Evolutionary conservation across 2,888 invertebrate genomes (phyloP).

Genomic region (Nemurella pictetii): DNA sequence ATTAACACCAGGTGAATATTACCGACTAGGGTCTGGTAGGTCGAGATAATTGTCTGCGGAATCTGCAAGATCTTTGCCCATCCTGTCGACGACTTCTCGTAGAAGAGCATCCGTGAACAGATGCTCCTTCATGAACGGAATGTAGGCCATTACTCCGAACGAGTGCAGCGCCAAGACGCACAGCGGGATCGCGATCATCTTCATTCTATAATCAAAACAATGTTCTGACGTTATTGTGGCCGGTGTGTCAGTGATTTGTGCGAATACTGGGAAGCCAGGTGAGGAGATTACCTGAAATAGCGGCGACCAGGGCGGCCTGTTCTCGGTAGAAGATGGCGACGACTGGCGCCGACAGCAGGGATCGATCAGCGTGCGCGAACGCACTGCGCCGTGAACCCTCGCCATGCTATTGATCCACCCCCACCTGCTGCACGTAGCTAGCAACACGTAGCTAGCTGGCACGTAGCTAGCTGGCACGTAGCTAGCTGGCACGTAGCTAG

Average conservation of each 20-base stretch:
- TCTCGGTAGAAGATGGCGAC: neutral
- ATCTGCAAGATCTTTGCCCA: conserved; percentile 74
- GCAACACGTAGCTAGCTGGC: neutral
- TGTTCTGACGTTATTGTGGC: too few species aligned
- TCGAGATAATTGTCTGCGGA: conserved; percentile 67
- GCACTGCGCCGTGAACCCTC: neutral
- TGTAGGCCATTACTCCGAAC: conserved; percentile 49
- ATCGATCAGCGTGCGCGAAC: neutral
- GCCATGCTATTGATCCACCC: too few species aligned
- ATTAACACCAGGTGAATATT: too few species aligned
- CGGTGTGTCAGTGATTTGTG: too few species aligned
- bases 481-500: too few species aligned
- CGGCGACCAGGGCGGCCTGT: neutral
- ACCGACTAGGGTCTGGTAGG: conserved; percentile 53
- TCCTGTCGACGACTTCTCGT: conserved; percentile 75
- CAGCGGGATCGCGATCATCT: neutral
- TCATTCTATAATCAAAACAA: neutral
- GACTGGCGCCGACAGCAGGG: neutral
- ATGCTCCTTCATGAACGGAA: conserved; percentile 57
- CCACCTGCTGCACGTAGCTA: neutral
- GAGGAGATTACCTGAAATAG: neutral
- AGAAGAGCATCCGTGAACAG: conserved; percentile 71
- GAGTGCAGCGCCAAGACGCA: conserved; percentile 38
- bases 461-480: too few species aligned
- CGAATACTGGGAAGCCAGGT: too few species aligned